These are phyloP conservation scores for Parnassius mnemosyne DNA, from an alignment of 2,888 invertebrate genomes.

Conservation along the genomic window DNA sequence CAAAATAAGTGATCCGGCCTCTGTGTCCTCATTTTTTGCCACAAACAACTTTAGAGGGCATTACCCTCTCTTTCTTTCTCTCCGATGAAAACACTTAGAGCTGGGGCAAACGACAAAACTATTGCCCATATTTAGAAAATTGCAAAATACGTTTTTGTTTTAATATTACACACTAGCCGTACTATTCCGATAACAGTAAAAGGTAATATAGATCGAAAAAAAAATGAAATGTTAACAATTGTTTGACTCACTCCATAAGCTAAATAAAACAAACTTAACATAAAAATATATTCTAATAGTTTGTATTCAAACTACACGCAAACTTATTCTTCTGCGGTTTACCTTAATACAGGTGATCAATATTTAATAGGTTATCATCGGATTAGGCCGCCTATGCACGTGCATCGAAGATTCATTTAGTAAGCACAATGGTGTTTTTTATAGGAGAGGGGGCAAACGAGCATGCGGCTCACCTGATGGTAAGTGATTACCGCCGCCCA, in stretches of 20 bases:
- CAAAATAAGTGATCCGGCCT: constrained; percentile 74
- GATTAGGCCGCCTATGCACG: constrained; percentile 67
- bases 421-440: constrained; percentile 19
- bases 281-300: no score
- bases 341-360: no score
- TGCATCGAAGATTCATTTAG: constrained; percentile 63
- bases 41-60: constrained; percentile 78
- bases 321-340: no score
- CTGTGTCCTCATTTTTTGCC: constrained; percentile 77
- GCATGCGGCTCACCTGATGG: no score
- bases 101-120: constrained; percentile 60
- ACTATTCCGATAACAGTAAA: no score
- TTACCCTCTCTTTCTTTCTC: constrained; percentile 65
- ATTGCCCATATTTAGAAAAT: constrained; percentile 36
- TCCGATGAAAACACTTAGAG: constrained; percentile 63
- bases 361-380: constrained; percentile 55
- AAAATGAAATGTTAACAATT: no score
- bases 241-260: no score
- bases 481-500: no score
- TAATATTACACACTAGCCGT: constrained; percentile 12
- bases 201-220: no score
- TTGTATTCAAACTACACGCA: no score
- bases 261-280: no score
- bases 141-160: constrained; percentile 5
- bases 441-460: no score